Evolutionary conservation across 2,888 invertebrate species (phyloP), one percentile per base, ranked within the genome.

Genomic region (Spisula solida): DNA sequence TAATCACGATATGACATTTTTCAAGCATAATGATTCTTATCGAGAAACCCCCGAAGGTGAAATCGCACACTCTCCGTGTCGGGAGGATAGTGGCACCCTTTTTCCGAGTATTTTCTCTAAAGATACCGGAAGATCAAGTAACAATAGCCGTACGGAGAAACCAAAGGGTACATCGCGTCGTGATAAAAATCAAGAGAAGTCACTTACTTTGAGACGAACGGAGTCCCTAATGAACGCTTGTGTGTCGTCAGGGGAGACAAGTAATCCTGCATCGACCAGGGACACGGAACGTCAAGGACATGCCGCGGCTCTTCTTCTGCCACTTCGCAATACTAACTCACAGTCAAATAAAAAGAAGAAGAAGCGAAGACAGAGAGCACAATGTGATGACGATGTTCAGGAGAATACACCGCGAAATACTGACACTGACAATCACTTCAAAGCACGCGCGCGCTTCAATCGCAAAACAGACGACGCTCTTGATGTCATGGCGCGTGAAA

Each of bases 41-140:
- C 20, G 25, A 0, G 51, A 80, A 25, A 48, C 66, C 25, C 78
- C 31, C 47, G 82, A 81, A 34, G 51, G n/a, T 12, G 82, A 81
- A n/a, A 34, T 20, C 12, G 80, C 29, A n/a, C 80, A 82, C 16
- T 82, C 56, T 20, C 70, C 89, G 0, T 70, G 41, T 16, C 75
- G 82, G 16, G 91, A 90, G 14, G 88, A 90, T 14, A 84, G 29
- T 34, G 75, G 55, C 6, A 84, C 78, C 20, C 70, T 87, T 47
- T 60, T 92, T 31, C 92, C 92, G 29, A 90, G 81, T 82, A 92
- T 92, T 81, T 90, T 92, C 82, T 87, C 87, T 16, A 89, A 86
- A 81, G 89, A 87, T 41, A 56, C n/a, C 0, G 41, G 41, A 5
- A 51, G 51, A 16, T 51, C 51, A 51, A 60, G n/a, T 60, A 83